phyloP scores from a whole-genome alignment of 2,888 invertebrate genomes.

The Priocnemis perturbator region DNA sequence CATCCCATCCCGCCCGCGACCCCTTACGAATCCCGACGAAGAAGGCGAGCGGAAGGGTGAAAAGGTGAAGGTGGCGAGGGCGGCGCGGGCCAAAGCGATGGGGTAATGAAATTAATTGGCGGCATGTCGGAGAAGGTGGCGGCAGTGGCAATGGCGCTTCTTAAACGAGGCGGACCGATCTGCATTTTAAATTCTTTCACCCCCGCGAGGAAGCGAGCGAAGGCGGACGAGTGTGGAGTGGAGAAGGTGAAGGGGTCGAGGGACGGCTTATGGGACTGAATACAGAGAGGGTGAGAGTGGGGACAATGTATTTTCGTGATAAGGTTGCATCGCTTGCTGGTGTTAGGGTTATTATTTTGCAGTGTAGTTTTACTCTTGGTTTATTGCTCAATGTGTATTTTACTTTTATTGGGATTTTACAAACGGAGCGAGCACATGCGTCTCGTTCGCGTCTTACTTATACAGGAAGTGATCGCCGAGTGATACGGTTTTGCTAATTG shows the following conservation, averaged over 20 bases:
- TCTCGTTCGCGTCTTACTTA: too few species aligned
- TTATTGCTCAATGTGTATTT: too few species aligned
- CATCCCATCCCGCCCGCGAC: conserved; percentile 27
- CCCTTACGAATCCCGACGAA: conserved; percentile 12
- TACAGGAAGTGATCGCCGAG: too few species aligned
- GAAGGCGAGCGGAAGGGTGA: conserved; percentile 13
- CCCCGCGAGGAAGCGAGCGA: conserved; percentile 21
- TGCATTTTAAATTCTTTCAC: conserved; percentile 53
- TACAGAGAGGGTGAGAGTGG: not conserved
- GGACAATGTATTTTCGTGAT: too few species aligned
- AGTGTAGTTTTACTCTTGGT: too few species aligned
- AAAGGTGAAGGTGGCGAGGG: conserved; percentile 20
- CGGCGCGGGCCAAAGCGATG: conserved; percentile 29
- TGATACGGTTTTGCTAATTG: too few species aligned
- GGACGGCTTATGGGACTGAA: not conserved
- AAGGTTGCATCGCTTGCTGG: too few species aligned
- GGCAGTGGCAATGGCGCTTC: conserved; percentile 29
- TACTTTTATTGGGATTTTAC: too few species aligned
- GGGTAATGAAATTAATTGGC: conserved; percentile 67
- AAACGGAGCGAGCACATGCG: too few species aligned
- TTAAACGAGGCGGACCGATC: conserved; percentile 48
- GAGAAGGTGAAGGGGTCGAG: conserved; percentile 20
- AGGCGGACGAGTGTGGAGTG: conserved; percentile 29
- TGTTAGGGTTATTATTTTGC: too few species aligned
- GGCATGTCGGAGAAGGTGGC: conserved; percentile 49